phyloP scores from a whole-genome alignment of 2,113 vertebrate genomes.

The Hippocampus comes region DNA sequence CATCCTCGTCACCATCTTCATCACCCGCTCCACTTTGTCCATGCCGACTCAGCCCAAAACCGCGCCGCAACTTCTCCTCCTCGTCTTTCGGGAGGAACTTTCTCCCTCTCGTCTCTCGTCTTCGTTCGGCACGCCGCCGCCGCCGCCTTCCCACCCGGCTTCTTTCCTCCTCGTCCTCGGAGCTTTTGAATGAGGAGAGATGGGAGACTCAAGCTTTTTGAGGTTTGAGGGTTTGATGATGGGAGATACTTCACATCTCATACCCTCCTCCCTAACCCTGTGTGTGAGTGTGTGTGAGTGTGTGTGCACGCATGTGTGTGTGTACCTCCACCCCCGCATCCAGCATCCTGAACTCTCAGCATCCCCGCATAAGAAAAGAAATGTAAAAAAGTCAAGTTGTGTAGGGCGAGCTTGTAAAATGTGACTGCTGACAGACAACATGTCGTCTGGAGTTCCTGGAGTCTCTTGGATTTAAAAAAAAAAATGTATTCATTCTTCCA shows the following conservation, averaged over 20 bases:
- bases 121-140: not conserved
- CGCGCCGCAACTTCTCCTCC: not conserved
- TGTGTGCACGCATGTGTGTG: slow-evolving; percentile 10
- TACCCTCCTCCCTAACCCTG: slow-evolving; percentile 13
- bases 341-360: slow-evolving; percentile 33
- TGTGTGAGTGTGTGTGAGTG: slow-evolving; percentile 9
- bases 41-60: slow-evolving; percentile 24
- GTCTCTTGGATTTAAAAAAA: not conserved
- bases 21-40: slow-evolving; percentile 67
- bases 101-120: slow-evolving; percentile 3
- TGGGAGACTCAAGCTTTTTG: slow-evolving; percentile 31
- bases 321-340: slow-evolving; percentile 16
- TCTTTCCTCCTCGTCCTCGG: slow-evolving; percentile 5
- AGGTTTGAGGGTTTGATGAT: slow-evolving; percentile 26
- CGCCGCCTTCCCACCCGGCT: not conserved
- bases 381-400: not conserved
- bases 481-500: too few relatives aligned
- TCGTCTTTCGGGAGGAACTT: not conserved
- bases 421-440: not conserved
- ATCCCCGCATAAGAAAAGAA: not conserved
- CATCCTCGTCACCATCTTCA: slow-evolving; percentile 69
- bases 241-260: slow-evolving; percentile 44
- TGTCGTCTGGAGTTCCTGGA: not conserved
- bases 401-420: not conserved
- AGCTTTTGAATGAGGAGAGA: slow-evolving; percentile 13